phyloP scores from a whole-genome alignment of 2,113 vertebrate species.

The Pungitius pungitius region DNA sequence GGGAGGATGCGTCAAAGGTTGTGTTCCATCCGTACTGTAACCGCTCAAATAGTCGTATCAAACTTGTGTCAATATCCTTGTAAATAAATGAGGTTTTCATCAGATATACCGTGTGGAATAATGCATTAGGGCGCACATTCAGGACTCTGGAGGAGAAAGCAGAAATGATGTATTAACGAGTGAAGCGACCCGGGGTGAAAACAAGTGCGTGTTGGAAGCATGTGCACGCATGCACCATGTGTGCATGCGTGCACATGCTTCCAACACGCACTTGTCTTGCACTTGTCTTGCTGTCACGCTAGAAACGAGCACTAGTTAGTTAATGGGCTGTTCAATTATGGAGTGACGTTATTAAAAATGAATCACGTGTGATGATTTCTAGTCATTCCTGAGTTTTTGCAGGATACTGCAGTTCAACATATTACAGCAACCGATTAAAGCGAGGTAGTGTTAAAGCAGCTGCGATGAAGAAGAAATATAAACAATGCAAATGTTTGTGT shows the following conservation, averaged over 20 bases:
- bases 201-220: background rate
- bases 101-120: background rate
- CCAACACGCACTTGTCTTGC: too few relatives aligned
- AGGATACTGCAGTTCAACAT: background rate
- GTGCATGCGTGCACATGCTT: too few relatives aligned
- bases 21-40: background rate
- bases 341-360: slow-evolving; percentile 53
- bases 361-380: background rate
- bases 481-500: background rate
- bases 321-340: background rate
- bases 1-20: background rate
- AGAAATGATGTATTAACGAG: background rate
- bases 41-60: background rate
- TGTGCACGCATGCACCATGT: background rate
- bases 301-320: background rate
- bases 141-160: background rate
- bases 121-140: background rate
- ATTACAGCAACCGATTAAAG: background rate
- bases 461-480: background rate
- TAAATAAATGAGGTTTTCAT: background rate
- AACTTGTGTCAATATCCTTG: too few relatives aligned
- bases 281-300: too few relatives aligned
- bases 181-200: background rate
- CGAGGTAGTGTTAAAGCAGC: background rate
- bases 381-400: background rate